Evolutionary conservation across 1,140 invertebrate genomes (phyloP), one percentile per base, ranked within the genome.

Genomic region (Saccostrea cuccullata): DNA sequence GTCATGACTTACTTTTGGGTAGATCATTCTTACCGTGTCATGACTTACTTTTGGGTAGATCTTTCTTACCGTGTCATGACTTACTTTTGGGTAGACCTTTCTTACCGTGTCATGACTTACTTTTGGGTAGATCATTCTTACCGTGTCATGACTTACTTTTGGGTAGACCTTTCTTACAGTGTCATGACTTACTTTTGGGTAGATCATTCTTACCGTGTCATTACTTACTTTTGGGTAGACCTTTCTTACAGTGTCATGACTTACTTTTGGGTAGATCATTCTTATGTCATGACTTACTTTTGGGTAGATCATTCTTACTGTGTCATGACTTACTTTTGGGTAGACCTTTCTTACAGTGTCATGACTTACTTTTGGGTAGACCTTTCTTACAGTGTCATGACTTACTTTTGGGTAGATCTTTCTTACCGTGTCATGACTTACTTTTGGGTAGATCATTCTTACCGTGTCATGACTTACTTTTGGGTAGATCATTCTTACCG

Each of bases 81-180:
- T 82, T 87, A 94, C 94, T 92, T 94, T 95, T 95, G 11, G 94
- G 92, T 5, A 95, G 89, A 87, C 99, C 98, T 93, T 97, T 98
- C 95, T 99, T n/a, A n/a, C n/a, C 98, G 92, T 98, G 97, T 88
- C n/a, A n/a, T n/a, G n/a, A n/a, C n/a, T n/a, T n/a, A n/a, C n/a
- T n/a, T n/a, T n/a, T n/a, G n/a, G n/a, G n/a, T n/a, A n/a, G n/a
- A n/a, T n/a, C n/a, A n/a, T n/a, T n/a, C n/a, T n/a, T n/a, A n/a
- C n/a, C n/a, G n/a, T n/a, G n/a, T n/a, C n/a, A n/a, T n/a, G n/a
- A n/a, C n/a, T n/a, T n/a, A 60, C 58, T 60, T 60, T 60, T 60
- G 58, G 58, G 58, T 60, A 17, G 11, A 60, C 20, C 20, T 60
- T 17, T 60, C 20, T 60, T 60, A 4, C 0, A 60, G 13, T 60